phyloP scores from a whole-genome alignment of 1,140 invertebrate species.

The Augochlora pura region DNA sequence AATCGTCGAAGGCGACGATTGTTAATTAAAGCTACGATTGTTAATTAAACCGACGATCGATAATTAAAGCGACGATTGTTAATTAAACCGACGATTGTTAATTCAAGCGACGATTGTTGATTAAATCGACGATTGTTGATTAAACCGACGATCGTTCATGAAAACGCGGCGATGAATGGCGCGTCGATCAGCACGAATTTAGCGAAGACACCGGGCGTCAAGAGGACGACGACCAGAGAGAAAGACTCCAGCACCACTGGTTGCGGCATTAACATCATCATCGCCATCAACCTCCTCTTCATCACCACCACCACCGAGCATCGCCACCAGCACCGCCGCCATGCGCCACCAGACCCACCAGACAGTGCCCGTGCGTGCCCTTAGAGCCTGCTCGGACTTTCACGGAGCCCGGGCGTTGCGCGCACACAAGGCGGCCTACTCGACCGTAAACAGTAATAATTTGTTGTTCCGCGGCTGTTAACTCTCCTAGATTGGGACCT shows the following conservation, averaged over 20 bases:
- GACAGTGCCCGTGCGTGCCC: slow-evolving; percentile 19
- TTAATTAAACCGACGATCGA: too few species aligned
- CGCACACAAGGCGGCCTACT: too few species aligned
- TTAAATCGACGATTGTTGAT: too few species aligned
- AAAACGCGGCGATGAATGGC: too few species aligned
- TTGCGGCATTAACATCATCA: slow-evolving; percentile 56
- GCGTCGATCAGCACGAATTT: slow-evolving; percentile 8
- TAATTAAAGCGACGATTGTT: too few species aligned
- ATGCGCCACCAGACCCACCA: too few species aligned
- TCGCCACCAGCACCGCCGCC: slow-evolving; percentile 24
- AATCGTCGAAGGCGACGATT: too few species aligned
- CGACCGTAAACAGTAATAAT: slow-evolving; percentile 31
- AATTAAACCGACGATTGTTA: too few species aligned
- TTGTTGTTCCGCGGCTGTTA: slow-evolving; percentile 3
- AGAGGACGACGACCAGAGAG: slow-evolving; percentile 43
- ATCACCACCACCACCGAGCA: slow-evolving; percentile 25
- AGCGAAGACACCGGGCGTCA: neutral
- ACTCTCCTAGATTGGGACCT: neutral
- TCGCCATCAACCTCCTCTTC: slow-evolving; percentile 57
- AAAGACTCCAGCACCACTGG: slow-evolving; percentile 50
- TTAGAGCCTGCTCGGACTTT: slow-evolving; percentile 36
- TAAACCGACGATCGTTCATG: too few species aligned
- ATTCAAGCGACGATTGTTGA: too few species aligned
- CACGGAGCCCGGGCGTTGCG: neutral
- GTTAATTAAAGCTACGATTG: too few species aligned